These are phyloP conservation scores for Sterrhoptilus dennistouni DNA, from an alignment of 2,113 vertebrate species.

Conservation along the genomic window DNA sequence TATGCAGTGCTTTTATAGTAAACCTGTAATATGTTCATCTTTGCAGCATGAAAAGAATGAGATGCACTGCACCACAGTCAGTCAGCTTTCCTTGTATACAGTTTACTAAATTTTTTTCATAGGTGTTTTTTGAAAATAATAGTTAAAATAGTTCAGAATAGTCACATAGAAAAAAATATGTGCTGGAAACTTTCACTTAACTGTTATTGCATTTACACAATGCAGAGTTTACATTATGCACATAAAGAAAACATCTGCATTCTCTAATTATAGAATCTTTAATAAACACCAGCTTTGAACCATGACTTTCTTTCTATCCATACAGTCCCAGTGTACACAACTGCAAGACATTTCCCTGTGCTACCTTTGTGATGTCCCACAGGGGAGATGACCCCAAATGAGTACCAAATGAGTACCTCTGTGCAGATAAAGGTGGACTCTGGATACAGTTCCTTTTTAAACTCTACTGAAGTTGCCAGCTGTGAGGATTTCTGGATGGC, in stretches of 20 bases:
- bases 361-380: neutral
- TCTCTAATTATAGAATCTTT: conserved; percentile 25
- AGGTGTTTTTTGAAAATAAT: neutral
- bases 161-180: neutral
- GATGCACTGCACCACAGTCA: neutral
- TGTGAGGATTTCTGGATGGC: neutral
- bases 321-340: neutral
- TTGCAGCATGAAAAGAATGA: neutral
- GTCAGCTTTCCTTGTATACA: neutral
- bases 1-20: neutral
- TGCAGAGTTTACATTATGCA: neutral
- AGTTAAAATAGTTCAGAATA: neutral
- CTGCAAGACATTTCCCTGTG: neutral
- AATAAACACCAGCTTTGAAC: neutral
- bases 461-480: neutral
- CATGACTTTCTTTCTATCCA: neutral
- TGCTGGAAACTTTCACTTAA: conserved; percentile 11
- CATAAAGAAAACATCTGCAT: conserved; percentile 14
- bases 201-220: neutral
- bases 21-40: neutral
- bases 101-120: neutral
- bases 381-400: neutral
- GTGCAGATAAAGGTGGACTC: neutral
- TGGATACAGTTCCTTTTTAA: neutral
- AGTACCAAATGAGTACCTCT: neutral